Evolutionary conservation across 2,888 invertebrate species (phyloP).

Genomic region (Idaea straminata): DNA sequence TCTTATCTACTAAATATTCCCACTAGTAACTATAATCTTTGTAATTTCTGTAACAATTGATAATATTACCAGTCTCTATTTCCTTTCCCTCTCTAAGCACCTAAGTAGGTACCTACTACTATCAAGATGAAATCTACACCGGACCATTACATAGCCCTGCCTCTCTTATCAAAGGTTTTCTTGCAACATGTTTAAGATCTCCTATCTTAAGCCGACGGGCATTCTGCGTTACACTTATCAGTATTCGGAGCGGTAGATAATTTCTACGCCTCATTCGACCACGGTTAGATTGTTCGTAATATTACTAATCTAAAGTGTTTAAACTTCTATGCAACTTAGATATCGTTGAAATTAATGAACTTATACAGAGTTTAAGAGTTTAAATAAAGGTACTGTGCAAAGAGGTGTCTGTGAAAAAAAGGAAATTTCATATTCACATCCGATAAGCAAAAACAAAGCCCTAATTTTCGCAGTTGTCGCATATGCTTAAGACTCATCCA

Average conservation of each 20-base stretch:
- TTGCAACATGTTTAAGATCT: background rate
- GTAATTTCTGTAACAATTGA: background rate
- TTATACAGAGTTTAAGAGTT: too few species aligned
- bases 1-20: background rate
- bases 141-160: background rate
- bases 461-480: conserved; percentile 20
- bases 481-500: conserved; percentile 3
- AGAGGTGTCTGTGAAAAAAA: conserved; percentile 6
- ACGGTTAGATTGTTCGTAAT: background rate
- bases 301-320: background rate
- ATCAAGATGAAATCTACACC: background rate
- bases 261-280: background rate
- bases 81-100: background rate
- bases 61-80: background rate
- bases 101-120: background rate
- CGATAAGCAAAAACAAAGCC: conserved; percentile 12
- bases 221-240: background rate
- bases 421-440: conserved; percentile 3
- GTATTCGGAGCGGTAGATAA: background rate
- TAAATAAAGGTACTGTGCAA: background rate
- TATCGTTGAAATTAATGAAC: background rate
- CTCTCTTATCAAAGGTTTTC: background rate
- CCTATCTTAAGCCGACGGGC: background rate
- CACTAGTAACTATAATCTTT: background rate
- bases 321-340: background rate